Conservation (phyloP, 2,888 invertebrate species). For the Loripinus fragilis region DNA sequence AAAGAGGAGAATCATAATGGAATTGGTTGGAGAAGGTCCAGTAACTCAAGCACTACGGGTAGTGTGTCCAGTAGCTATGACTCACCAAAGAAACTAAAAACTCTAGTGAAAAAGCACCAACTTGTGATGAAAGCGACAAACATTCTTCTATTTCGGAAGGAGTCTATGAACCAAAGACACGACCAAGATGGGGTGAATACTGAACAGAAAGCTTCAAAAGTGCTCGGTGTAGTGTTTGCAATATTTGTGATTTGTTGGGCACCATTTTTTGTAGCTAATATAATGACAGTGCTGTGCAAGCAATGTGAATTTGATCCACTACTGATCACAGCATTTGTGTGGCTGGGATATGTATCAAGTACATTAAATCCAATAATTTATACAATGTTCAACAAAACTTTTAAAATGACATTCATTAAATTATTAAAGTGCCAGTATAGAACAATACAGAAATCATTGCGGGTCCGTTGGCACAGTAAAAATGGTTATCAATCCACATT, state of each 20-base stretch:
- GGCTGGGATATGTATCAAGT: constrained; percentile 82
- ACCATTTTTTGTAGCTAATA: constrained; percentile 82
- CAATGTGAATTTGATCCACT: constrained; percentile 87
- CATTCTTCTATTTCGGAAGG: constrained; percentile 74
- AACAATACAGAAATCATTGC: constrained; percentile 66
- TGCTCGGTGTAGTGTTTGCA: constrained; percentile 82
- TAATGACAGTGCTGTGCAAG: constrained; percentile 87
- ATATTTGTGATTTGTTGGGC: constrained; percentile 83
- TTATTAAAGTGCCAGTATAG: constrained; percentile 77
- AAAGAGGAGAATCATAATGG: constrained; percentile 47
- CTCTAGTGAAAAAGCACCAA: constrained; percentile 78
- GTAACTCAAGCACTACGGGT: constrained; percentile 39
- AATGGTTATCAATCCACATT: constrained; percentile 59
- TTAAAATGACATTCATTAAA: constrained; percentile 80
- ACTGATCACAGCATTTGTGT: constrained; percentile 80
- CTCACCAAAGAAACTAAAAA: constrained; percentile 67
- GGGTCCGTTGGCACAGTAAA: constrained; percentile 63
- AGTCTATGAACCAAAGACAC: constrained; percentile 41
- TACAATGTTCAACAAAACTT: constrained; percentile 83
- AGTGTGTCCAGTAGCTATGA: constrained; percentile 51
- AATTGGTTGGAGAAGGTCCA: constrained; percentile 34
- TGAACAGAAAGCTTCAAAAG: constrained; percentile 98
- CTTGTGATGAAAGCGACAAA: constrained; percentile 79
- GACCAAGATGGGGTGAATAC: constrained; percentile 86
- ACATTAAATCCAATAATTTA: constrained; percentile 83